Evolutionary conservation across 2,888 invertebrate genomes (phyloP), one percentile per base, ranked within the genome.

Genomic region (Pristionchus mayeri): DNA sequence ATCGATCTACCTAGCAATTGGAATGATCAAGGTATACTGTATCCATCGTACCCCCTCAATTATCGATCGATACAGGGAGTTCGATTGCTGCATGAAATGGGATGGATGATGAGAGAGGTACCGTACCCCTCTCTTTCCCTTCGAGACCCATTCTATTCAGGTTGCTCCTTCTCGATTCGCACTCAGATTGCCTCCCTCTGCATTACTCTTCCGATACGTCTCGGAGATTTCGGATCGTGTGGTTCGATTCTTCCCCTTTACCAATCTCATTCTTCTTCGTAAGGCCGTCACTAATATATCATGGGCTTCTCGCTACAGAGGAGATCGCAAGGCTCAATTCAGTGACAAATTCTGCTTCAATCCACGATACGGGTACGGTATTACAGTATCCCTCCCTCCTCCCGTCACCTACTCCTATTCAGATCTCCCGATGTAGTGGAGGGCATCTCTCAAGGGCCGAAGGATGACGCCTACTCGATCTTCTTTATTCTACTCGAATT

Each of bases 91-190:
- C 76, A 78, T 50, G 76, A 78, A 30, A 78, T 78, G 76, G 76
- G 76, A 30, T 78, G 76, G 48, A 40, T 78, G 76, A 78, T 78
- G 76, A 48, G 76, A 16, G 76, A 78, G 76, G 76, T 78, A 71
- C 71, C 4, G 71, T 71, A 71, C 0, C 21, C n/a, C 2, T n/a
- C 11, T 44, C 21, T 2, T 71, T 71, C 44, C 71, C n/a, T 21
- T 11, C 44, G 21, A 24, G 71, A 71, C 21, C 37, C 3, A 44
- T 6, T 44, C 44, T 13, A 44, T 18, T 76, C 21, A 78, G 76
- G 50, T 78, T 21, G n/a, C 7, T 11, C 76, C 76, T 1, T 48
- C 76, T 48, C 76, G 76, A 6, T 78, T 78, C 50, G 37, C 76
- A 13, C 7, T 78, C 21, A 48, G 76, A 2, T 50, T 78, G 1